These are phyloP conservation scores for Anadara kagoshimensis DNA, from an alignment of 1,140 invertebrate species.

Conservation along the genomic window DNA sequence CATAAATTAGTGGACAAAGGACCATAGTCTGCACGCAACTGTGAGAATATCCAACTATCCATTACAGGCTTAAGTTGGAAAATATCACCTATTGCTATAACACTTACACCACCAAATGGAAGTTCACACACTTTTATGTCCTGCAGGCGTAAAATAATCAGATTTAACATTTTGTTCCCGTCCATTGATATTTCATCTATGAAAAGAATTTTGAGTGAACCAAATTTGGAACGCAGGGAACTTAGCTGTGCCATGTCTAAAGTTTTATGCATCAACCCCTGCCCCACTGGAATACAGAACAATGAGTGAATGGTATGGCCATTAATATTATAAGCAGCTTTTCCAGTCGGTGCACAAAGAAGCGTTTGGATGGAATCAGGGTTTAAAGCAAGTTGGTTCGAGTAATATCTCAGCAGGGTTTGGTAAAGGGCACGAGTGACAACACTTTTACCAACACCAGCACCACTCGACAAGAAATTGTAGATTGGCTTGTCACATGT, in stretches of 20 bases:
- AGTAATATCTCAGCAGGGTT: slow-evolving; percentile 29
- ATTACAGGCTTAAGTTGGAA: slow-evolving; percentile 16
- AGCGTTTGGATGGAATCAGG: slow-evolving; percentile 31
- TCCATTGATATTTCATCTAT: slow-evolving; percentile 29
- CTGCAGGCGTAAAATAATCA: slow-evolving; percentile 4
- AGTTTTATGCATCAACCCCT: slow-evolving; percentile 18
- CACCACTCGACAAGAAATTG: slow-evolving; percentile 13
- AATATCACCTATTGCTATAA: slow-evolving; percentile 20
- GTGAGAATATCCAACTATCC: slow-evolving; percentile 28
- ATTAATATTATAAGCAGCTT: slow-evolving; percentile 43
- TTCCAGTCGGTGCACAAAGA: slow-evolving; percentile 42
- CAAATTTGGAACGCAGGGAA: slow-evolving; percentile 1
- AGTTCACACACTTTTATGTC: slow-evolving; percentile 6
- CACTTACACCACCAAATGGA: slow-evolving; percentile 11
- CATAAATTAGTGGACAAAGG: slow-evolving; percentile 26
- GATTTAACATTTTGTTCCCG: slow-evolving; percentile 9
- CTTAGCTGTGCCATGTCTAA: slow-evolving; percentile 25
- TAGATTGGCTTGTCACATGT: slow-evolving; percentile 8
- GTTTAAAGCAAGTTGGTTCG: not conserved
- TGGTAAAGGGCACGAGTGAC: slow-evolving; percentile 32
- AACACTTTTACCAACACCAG: slow-evolving; percentile 35
- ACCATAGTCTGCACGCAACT: slow-evolving; percentile 5
- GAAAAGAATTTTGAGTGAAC: not conserved
- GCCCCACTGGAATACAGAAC: slow-evolving; percentile 33
- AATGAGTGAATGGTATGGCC: slow-evolving; percentile 39